These are phyloP conservation scores for Sclerodermus sp. DNA, from an alignment of 2,888 invertebrate species.

Conservation along the genomic window DNA sequence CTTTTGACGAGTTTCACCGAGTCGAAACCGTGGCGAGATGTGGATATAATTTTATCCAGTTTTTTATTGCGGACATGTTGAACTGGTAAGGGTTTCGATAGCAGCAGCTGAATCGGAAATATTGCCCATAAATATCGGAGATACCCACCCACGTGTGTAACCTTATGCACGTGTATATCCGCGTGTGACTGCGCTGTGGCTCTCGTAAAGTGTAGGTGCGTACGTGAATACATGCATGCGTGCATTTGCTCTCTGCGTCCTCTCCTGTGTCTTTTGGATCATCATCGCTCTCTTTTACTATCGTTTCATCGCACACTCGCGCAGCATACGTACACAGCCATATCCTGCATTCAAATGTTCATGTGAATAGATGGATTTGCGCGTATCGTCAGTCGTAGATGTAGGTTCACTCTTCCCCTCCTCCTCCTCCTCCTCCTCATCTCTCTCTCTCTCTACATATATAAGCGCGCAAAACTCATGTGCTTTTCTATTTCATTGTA, in stretches of 20 bases:
- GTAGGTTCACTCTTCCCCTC: slow-evolving; percentile 11
- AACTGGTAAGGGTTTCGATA: slow-evolving; percentile 56
- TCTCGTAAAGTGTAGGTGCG: slow-evolving; percentile 6
- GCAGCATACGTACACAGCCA: slow-evolving; percentile 29
- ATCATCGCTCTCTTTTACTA: too few relatives aligned
- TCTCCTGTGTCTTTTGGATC: too few relatives aligned
- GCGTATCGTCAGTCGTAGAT: slow-evolving; percentile 39
- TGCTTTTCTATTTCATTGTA: slow-evolving; percentile 39
- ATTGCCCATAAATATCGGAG: slow-evolving; percentile 58
- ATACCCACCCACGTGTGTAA: slow-evolving; percentile 43
- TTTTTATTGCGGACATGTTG: slow-evolving; percentile 57
- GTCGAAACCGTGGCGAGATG: slow-evolving; percentile 49
- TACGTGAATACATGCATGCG: slow-evolving; percentile 5
- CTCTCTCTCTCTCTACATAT: too few relatives aligned
- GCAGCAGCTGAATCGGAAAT: slow-evolving; percentile 57
- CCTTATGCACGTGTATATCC: slow-evolving; percentile 32
- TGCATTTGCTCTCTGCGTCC: too few relatives aligned
- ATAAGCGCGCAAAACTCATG: too few relatives aligned
- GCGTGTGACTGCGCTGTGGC: too few relatives aligned
- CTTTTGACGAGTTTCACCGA: slow-evolving; percentile 50
- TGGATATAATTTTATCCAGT: slow-evolving; percentile 57
- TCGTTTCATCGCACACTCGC: too few relatives aligned
- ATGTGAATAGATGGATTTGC: slow-evolving; percentile 39
- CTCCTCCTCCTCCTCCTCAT: not conserved
- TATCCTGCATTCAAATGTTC: too few relatives aligned